Percentiles rank a stretch among this genome's conserved stretches.
Conservation (phyloP, 2,113 vertebrate species). For the Myrmecophaga tridactyla region DNA sequence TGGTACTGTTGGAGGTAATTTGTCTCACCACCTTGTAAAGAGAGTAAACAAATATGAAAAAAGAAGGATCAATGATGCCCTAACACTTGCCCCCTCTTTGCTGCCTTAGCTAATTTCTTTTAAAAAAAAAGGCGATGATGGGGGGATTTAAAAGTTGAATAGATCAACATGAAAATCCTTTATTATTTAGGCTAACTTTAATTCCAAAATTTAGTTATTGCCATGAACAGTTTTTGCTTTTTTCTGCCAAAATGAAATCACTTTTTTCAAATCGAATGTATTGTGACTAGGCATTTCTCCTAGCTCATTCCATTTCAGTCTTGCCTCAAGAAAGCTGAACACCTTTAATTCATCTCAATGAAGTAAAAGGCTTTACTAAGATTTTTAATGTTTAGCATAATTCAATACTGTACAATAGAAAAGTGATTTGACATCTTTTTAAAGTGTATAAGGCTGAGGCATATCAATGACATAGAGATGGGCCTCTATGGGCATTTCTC, state of each 20-base stretch:
- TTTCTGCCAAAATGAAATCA: neutral
- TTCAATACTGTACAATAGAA: neutral
- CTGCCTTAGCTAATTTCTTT: neutral
- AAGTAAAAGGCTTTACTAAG: neutral
- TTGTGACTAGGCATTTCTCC: conserved; percentile 52
- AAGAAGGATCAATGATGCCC: neutral
- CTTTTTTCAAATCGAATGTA: neutral
- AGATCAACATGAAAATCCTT: neutral
- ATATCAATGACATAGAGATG: neutral
- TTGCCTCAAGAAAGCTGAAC: neutral
- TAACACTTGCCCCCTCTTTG: neutral
- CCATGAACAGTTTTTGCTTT: neutral
- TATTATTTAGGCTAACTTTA: neutral
- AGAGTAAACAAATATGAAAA: conserved; percentile 8
- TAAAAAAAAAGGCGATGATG: neutral
- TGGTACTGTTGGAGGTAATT: neutral
- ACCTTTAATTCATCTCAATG: neutral
- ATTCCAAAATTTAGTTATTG: neutral
- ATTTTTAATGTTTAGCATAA: neutral
- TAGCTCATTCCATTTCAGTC: neutral
- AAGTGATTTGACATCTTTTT: neutral
- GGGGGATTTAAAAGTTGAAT: neutral
- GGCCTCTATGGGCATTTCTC: conserved; percentile 34
- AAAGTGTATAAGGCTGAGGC: neutral
- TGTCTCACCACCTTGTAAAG: neutral